Percentiles rank a stretch among this genome's conserved stretches.
Evolutionary conservation across 2,797 vertebrate species (phyloP).

Genomic region (Sebastes iracundus): DNA sequence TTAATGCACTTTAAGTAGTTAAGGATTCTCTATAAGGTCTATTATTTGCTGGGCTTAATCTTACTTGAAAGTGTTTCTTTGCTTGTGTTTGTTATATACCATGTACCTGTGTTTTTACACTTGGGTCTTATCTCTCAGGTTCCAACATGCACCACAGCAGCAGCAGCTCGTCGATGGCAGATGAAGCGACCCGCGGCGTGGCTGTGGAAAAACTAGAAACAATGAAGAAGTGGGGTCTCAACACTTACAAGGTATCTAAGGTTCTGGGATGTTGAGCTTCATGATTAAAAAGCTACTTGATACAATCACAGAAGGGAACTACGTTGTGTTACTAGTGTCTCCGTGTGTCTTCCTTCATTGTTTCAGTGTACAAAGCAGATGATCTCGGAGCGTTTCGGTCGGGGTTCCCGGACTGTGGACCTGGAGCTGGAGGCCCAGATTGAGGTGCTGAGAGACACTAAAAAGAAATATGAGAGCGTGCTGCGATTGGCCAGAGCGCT

Average conservation of each 20-base stretch:
- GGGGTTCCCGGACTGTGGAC: conserved; percentile 94
- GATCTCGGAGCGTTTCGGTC: conserved; percentile 94
- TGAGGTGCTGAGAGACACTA: conserved; percentile 94
- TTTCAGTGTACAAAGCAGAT: conserved; percentile 95
- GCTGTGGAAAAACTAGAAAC: conserved; percentile 95
- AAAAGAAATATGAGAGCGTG: conserved; percentile 93
- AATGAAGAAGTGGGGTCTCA: conserved; percentile 95
- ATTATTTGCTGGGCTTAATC: neutral
- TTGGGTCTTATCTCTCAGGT: conserved; percentile 76
- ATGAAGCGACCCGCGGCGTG: conserved; percentile 89
- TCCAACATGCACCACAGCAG: conserved; percentile 87
- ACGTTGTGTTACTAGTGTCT: neutral
- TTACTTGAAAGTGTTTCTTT: neutral
- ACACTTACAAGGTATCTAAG: conserved; percentile 93
- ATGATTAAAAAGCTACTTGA: neutral
- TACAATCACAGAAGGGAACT: neutral
- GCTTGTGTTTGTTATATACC: neutral
- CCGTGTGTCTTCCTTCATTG: neutral
- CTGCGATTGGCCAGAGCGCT: conserved; percentile 91
- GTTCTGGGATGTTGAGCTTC: neutral
- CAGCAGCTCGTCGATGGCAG: conserved; percentile 78
- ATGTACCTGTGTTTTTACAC: neutral
- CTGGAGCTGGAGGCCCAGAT: conserved; percentile 97
- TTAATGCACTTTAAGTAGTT: neutral
- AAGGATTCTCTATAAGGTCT: neutral